Percentiles rank a stretch among this genome's conserved stretches.
Conservation (phyloP, 2,888 invertebrate species). For the Drosophila meridiana region DNA sequence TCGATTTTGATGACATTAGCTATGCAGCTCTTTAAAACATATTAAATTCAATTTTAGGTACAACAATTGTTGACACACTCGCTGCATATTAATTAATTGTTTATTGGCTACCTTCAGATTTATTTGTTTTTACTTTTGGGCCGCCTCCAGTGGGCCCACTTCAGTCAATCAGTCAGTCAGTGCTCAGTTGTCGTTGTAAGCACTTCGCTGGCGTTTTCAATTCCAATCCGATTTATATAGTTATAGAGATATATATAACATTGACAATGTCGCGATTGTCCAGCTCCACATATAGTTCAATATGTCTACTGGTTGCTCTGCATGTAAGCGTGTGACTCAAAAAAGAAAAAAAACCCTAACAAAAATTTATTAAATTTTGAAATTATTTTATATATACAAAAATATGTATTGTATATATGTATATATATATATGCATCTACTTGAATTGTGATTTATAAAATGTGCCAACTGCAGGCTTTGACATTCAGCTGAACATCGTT, state of each 20-base stretch:
- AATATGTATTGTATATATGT: not conserved
- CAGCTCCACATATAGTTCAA: constrained; percentile 46
- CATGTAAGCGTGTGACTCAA: constrained; percentile 57
- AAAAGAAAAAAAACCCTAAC: not conserved
- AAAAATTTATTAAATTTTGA: not conserved
- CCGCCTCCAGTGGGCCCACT: constrained; percentile 19
- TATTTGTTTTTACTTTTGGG: constrained; percentile 11
- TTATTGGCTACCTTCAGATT: constrained; percentile 55
- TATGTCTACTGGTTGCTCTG: constrained; percentile 48
- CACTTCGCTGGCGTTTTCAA: constrained; percentile 43
- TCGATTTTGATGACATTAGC: constrained; percentile 25
- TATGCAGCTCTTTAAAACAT: constrained; percentile 32
- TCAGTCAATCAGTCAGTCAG: constrained; percentile 38
- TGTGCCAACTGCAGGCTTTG: not conserved
- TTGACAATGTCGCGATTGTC: constrained; percentile 61
- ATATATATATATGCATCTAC: not conserved
- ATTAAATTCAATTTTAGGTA: constrained; percentile 48
- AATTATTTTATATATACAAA: not conserved
- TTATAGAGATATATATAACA: constrained; percentile 24
- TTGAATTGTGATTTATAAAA: not conserved
- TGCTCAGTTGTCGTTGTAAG: constrained; percentile 43
- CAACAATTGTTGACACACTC: constrained; percentile 51
- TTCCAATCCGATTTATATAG: constrained; percentile 24
- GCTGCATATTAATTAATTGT: constrained; percentile 64
- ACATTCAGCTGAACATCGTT: not conserved